phyloP scores from a whole-genome alignment of 2,113 vertebrate species.

The Rhinolophus ferrumequinum region DNA sequence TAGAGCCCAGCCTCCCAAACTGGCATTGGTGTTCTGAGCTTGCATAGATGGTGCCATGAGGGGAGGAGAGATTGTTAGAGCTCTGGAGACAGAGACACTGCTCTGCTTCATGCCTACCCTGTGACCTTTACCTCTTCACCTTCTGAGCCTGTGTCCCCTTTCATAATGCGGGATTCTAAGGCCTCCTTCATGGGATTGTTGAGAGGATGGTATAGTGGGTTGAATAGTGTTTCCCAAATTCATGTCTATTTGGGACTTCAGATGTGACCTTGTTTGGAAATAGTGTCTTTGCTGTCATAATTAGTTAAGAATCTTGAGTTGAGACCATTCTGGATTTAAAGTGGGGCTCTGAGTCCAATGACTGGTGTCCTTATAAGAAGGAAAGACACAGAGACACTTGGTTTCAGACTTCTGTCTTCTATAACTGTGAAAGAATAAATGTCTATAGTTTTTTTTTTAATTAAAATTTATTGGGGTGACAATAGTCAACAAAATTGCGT shows the following conservation, averaged over 20 bases:
- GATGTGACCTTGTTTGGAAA: not conserved
- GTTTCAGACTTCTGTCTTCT: not conserved
- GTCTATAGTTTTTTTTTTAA: not conserved
- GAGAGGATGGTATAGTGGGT: not conserved
- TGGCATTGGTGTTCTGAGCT: not conserved
- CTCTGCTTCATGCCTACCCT: not conserved
- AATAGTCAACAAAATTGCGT: not conserved
- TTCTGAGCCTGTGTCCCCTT: not conserved
- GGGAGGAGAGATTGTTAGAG: too few relatives aligned
- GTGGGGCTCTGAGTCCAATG: not conserved
- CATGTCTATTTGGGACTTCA: not conserved
- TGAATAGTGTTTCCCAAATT: not conserved
- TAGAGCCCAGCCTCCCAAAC: not conserved
- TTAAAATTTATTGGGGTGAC: too few relatives aligned
- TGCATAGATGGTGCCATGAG: accelerated
- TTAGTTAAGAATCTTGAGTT: not conserved
- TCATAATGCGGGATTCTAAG: not conserved
- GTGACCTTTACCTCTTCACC: not conserved
- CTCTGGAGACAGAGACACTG: not conserved
- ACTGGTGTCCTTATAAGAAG: not conserved
- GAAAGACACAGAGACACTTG: not conserved
- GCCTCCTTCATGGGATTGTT: not conserved
- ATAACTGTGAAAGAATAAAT: not conserved
- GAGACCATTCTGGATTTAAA: not conserved
- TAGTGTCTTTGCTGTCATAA: not conserved